These are phyloP conservation scores for Pterophyllum scalare DNA, from an alignment of 2,113 vertebrate genomes.

Conservation along the genomic window DNA sequence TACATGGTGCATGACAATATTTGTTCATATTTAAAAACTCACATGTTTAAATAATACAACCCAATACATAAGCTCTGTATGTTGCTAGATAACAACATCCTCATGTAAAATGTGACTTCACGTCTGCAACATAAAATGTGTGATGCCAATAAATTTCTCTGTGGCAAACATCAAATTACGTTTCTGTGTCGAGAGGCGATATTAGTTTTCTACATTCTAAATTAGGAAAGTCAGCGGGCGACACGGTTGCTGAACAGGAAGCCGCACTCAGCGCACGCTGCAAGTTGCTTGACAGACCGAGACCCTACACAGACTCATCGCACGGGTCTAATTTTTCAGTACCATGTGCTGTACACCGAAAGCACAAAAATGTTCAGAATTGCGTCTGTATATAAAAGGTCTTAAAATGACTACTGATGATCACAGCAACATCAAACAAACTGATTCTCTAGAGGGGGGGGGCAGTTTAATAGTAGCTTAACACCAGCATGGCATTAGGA, in stretches of 20 bases:
- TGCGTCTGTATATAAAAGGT: not conserved
- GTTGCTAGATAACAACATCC: not conserved
- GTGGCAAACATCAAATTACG: not conserved
- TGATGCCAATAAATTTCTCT: accelerated
- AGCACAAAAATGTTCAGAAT: not conserved
- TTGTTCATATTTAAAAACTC: not conserved
- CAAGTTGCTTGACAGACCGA: not conserved
- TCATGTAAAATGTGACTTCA: not conserved
- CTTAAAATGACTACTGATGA: not conserved
- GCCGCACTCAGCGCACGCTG: not conserved
- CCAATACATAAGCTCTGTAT: not conserved
- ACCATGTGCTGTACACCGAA: not conserved
- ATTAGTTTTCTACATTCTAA: not conserved
- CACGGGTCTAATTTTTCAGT: not conserved
- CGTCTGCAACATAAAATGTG: not conserved
- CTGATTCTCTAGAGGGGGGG: not conserved
- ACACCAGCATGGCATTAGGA: not conserved
- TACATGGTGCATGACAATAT: not conserved
- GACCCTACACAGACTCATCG: not conserved
- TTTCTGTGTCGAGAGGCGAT: not conserved
- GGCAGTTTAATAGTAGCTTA: not conserved
- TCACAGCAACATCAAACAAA: not conserved
- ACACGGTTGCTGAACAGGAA: conserved; percentile 23
- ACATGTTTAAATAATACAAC: not conserved
- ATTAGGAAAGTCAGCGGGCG: not conserved